phyloP scores from a whole-genome alignment of 1,140 invertebrate species.

The Drosophila paulistorum region DNA sequence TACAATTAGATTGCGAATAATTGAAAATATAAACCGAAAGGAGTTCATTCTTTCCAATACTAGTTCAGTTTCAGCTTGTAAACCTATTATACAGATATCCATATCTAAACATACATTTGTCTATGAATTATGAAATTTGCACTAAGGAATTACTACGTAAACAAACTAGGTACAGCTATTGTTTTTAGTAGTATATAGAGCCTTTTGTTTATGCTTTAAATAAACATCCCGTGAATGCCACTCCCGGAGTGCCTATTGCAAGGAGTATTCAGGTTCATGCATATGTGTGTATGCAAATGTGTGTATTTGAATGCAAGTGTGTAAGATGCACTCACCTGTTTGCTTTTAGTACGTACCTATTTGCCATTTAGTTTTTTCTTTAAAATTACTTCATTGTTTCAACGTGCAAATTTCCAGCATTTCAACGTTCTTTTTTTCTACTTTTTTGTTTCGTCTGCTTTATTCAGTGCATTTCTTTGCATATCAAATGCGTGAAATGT shows the following conservation, averaged over 20 bases:
- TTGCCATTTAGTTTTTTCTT: conserved; percentile 66
- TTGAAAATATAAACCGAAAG: no score
- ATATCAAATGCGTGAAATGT: conserved; percentile 77
- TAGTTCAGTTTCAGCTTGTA: no score
- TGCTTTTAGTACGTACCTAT: conserved; percentile 42
- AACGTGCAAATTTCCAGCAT: conserved; percentile 68
- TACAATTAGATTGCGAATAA: no score
- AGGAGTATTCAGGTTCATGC: neutral
- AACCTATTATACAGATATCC: no score
- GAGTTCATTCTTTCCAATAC: no score
- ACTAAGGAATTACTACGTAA: conserved; percentile 57
- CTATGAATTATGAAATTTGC: conserved; percentile 68
- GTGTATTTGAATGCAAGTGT: conserved; percentile 29
- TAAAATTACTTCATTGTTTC: conserved; percentile 76
- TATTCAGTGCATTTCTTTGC: conserved; percentile 76
- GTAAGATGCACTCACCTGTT: conserved; percentile 61
- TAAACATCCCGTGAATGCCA: conserved; percentile 44
- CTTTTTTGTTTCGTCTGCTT: conserved; percentile 37
- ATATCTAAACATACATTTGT: no score
- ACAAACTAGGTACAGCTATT: conserved; percentile 39
- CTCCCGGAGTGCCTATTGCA: conserved; percentile 18
- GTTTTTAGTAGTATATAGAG: conserved; percentile 52
- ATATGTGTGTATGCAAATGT: conserved; percentile 1
- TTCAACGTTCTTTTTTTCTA: conserved; percentile 48
- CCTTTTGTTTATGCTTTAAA: conserved; percentile 67